These are phyloP conservation scores for Pheosia tremula DNA, from an alignment of 2,888 invertebrate genomes.

Conservation along the genomic window DNA sequence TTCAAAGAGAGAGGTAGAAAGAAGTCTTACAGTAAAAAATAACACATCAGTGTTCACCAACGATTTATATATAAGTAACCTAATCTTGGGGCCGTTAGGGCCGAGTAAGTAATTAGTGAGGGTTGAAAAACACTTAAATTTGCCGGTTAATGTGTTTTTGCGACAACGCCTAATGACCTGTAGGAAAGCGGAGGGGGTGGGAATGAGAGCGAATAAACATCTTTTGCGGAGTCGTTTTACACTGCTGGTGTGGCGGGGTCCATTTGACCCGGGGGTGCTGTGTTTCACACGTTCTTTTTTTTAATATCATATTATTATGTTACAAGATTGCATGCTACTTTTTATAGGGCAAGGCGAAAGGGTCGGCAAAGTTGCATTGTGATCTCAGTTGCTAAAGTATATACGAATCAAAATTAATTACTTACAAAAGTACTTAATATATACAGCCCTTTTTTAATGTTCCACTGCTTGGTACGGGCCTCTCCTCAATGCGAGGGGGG, in stretches of 20 bases:
- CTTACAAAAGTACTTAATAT: too few species aligned
- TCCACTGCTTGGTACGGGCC: too few species aligned
- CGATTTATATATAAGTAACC: conserved; percentile 44
- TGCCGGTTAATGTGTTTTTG: conserved; percentile 63
- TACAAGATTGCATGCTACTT: too few species aligned
- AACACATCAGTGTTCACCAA: conserved; percentile 30
- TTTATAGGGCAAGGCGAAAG: too few species aligned
- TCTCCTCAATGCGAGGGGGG: too few species aligned
- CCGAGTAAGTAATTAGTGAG: conserved; percentile 64
- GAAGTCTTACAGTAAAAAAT: conserved; percentile 32
- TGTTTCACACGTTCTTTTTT: neutral
- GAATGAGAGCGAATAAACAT: conserved; percentile 52
- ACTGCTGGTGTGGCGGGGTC: conserved; percentile 19
- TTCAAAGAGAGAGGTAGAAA: conserved; percentile 17
- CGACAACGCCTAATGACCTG: conserved; percentile 57
- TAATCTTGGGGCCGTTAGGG: conserved; percentile 57
- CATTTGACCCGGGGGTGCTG: conserved; percentile 24
- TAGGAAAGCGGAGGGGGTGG: conserved; percentile 47
- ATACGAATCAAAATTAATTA: too few species aligned
- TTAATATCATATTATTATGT: neutral
- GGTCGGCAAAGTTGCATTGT: too few species aligned
- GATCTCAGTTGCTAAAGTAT: too few species aligned
- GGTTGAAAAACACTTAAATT: conserved; percentile 69
- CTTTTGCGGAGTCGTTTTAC: conserved; percentile 45
- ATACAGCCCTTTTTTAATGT: too few species aligned